Evolutionary conservation across 2,113 vertebrate species (phyloP).

Genomic region (Dinomys branickii): DNA sequence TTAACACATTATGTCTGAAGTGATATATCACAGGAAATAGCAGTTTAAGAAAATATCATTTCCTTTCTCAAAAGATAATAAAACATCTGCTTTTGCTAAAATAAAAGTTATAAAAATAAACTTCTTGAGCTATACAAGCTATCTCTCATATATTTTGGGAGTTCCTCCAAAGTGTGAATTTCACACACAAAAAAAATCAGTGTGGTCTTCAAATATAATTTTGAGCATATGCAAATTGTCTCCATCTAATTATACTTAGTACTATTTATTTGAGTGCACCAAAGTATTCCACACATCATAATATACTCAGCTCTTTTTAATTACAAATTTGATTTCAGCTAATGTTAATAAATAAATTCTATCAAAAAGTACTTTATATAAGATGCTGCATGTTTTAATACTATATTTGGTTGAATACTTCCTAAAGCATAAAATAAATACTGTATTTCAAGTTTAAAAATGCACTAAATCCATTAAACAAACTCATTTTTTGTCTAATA

Average conservation of each 20-base stretch:
- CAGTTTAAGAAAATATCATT: constrained; percentile 66
- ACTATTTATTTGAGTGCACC: constrained; percentile 53
- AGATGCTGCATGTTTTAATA: neutral
- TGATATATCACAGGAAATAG: constrained; percentile 64
- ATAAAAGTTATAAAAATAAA: constrained; percentile 70
- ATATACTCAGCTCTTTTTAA: constrained; percentile 58
- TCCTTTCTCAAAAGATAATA: constrained; percentile 68
- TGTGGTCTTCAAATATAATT: constrained; percentile 62
- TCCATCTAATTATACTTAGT: constrained; percentile 59
- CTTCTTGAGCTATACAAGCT: constrained; percentile 47
- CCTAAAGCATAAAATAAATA: neutral
- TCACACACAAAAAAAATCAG: constrained; percentile 48
- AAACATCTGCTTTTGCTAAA: constrained; percentile 48
- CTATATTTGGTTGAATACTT: neutral
- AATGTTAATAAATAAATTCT: constrained; percentile 54
- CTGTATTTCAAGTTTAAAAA: constrained; percentile 38
- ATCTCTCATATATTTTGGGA: constrained; percentile 59
- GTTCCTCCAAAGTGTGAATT: constrained; percentile 64
- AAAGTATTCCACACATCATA: constrained; percentile 69
- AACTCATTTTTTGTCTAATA: neutral
- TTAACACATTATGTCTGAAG: constrained; percentile 61
- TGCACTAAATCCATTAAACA: neutral
- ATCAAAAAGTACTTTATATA: constrained; percentile 31
- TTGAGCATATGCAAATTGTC: constrained; percentile 64
- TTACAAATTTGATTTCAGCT: constrained; percentile 61